Conservation (phyloP, 2,113 vertebrate genomes). For the Theristicus caerulescens region DNA sequence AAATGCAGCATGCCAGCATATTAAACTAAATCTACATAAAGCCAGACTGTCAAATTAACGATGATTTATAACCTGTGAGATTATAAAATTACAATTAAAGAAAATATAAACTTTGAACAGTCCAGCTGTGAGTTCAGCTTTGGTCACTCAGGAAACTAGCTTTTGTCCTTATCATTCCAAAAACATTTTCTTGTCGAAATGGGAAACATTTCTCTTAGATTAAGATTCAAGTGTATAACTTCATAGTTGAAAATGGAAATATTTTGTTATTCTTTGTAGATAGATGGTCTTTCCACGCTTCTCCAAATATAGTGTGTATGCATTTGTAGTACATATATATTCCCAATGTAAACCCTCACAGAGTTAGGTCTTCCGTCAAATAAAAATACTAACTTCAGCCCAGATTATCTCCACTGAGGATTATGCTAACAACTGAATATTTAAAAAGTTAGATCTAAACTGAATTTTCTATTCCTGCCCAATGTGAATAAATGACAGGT, state of each 20-base stretch:
- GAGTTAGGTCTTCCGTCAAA: not conserved
- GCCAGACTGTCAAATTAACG: slow-evolving; percentile 29
- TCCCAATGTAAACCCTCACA: not conserved
- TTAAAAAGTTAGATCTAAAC: not conserved
- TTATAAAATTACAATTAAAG: slow-evolving; percentile 52
- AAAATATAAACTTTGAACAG: slow-evolving; percentile 16
- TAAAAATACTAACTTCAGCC: not conserved
- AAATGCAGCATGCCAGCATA: slow-evolving; percentile 23
- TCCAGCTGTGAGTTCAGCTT: slow-evolving; percentile 27
- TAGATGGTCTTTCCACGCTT: not conserved
- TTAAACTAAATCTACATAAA: slow-evolving; percentile 16
- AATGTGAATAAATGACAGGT: not conserved
- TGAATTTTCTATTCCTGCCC: not conserved
- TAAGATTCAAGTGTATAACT: slow-evolving; percentile 20
- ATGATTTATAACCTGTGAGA: slow-evolving; percentile 59
- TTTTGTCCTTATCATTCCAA: slow-evolving; percentile 60
- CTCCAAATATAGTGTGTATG: not conserved
- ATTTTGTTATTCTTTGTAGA: slow-evolving; percentile 37
- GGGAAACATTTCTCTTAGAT: slow-evolving; percentile 34
- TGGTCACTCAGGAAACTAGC: slow-evolving; percentile 42
- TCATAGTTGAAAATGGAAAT: slow-evolving; percentile 45
- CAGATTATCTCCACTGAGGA: not conserved
- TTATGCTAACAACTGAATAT: not conserved
- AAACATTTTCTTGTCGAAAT: slow-evolving; percentile 53
- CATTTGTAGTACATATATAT: not conserved